Evolutionary conservation across 2,888 invertebrate species (phyloP).

Genomic region (Diaperis boleti): DNA sequence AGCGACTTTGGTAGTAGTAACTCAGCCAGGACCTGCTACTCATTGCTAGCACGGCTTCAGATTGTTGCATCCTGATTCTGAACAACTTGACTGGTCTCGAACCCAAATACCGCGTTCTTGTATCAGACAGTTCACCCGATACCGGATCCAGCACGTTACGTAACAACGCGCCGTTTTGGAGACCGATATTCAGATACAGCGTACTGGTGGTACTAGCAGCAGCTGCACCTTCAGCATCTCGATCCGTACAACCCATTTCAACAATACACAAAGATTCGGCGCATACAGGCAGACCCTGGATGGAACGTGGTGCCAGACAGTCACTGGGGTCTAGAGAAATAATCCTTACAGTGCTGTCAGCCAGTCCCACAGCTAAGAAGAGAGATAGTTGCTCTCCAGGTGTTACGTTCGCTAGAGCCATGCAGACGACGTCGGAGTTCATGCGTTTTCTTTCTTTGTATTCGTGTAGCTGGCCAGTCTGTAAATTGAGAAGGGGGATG

Average conservation of each 20-base stretch:
- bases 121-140: constrained; percentile 96
- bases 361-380: constrained; percentile 95
- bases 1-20: constrained; percentile 97
- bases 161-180: constrained; percentile 95
- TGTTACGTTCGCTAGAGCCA: constrained; percentile 97
- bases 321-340: constrained; percentile 98
- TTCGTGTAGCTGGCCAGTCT: constrained; percentile 98
- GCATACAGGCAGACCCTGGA: constrained; percentile 96
- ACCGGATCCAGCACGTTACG: constrained; percentile 95
- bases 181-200: constrained; percentile 95
- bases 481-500: too few species aligned
- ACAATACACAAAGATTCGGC: constrained; percentile 98
- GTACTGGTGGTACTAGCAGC: constrained; percentile 79
- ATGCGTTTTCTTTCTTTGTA: constrained; percentile 97
- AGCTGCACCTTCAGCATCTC: constrained; percentile 70
- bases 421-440: constrained; percentile 97
- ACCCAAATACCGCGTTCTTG: constrained; percentile 96
- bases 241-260: constrained; percentile 84
- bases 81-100: constrained; percentile 89
- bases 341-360: constrained; percentile 97
- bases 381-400: constrained; percentile 94
- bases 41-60: constrained; percentile 97
- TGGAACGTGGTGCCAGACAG: constrained; percentile 93
- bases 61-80: constrained; percentile 94
- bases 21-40: constrained; percentile 98